These are phyloP conservation scores for Chloromyia formosa DNA, from an alignment of 2,888 invertebrate genomes.

Conservation along the genomic window DNA sequence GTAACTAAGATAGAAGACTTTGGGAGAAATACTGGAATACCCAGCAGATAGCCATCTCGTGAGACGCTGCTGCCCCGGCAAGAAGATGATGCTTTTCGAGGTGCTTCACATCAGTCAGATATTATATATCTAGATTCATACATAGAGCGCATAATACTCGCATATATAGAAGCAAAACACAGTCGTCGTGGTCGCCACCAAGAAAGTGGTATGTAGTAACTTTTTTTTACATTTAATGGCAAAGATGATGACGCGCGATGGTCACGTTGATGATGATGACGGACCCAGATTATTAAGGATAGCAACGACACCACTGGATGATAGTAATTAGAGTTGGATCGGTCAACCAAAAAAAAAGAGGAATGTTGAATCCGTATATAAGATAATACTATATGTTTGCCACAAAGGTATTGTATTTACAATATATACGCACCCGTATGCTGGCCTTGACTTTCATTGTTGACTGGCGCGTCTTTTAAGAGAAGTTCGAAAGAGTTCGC, in stretches of 20 bases:
- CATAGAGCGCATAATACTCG: neutral
- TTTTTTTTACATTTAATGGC: conserved; percentile 31
- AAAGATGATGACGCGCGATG: conserved; percentile 17
- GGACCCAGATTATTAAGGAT: neutral
- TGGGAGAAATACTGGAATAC: conserved; percentile 14
- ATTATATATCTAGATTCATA: neutral
- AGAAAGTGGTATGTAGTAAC: neutral
- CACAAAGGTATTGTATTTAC: too few species aligned
- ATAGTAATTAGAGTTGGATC: conserved; percentile 33
- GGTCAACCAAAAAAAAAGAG: too few species aligned
- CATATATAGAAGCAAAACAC: neutral
- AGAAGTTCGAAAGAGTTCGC: too few species aligned
- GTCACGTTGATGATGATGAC: conserved; percentile 18
- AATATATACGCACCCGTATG: too few species aligned
- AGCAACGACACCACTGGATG: conserved; percentile 3
- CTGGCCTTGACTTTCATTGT: too few species aligned
- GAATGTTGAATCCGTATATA: too few species aligned
- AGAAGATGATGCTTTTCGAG: conserved; percentile 16
- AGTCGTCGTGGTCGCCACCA: neutral
- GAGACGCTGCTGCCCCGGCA: neutral
- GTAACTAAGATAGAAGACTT: conserved; percentile 18
- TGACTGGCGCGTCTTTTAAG: too few species aligned
- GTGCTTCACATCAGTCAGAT: conserved; percentile 21
- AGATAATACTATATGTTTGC: too few species aligned
- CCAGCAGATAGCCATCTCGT: conserved; percentile 3